These are phyloP conservation scores for Dicycla oo DNA, from an alignment of 2,888 invertebrate genomes.

Conservation along the genomic window DNA sequence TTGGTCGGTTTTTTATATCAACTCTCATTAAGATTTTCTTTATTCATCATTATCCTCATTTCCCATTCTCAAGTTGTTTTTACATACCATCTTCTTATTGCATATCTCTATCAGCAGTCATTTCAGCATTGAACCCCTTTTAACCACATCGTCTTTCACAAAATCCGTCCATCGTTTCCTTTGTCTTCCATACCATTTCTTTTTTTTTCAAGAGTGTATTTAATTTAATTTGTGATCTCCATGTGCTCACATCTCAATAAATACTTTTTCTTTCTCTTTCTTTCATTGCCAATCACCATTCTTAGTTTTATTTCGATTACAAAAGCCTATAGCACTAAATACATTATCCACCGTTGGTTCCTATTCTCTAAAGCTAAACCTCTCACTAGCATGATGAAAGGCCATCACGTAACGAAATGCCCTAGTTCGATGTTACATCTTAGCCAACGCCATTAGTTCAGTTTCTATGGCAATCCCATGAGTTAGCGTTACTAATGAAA, in stretches of 20 bases:
- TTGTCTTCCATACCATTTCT: too few species aligned
- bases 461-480: slow-evolving; percentile 5
- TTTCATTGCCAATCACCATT: neutral
- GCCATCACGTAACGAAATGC: slow-evolving; percentile 44
- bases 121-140: too few species aligned
- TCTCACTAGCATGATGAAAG: slow-evolving; percentile 50
- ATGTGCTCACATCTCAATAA: too few species aligned
- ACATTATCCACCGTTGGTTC: slow-evolving; percentile 12
- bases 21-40: neutral
- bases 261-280: too few species aligned
- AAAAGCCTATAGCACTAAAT: slow-evolving; percentile 11
- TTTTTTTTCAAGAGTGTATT: too few species aligned
- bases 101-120: too few species aligned
- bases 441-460: slow-evolving; percentile 29
- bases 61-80: neutral
- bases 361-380: slow-evolving; percentile 27
- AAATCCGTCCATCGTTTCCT: too few species aligned
- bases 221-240: too few species aligned
- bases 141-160: too few species aligned
- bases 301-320: neutral
- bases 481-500: neutral
- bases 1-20: neutral
- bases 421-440: slow-evolving; percentile 50
- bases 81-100: neutral
- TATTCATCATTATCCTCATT: neutral